These are phyloP conservation scores for Pristionchus pacificus DNA, from an alignment of 1,140 invertebrate species.

Conservation along the genomic window DNA sequence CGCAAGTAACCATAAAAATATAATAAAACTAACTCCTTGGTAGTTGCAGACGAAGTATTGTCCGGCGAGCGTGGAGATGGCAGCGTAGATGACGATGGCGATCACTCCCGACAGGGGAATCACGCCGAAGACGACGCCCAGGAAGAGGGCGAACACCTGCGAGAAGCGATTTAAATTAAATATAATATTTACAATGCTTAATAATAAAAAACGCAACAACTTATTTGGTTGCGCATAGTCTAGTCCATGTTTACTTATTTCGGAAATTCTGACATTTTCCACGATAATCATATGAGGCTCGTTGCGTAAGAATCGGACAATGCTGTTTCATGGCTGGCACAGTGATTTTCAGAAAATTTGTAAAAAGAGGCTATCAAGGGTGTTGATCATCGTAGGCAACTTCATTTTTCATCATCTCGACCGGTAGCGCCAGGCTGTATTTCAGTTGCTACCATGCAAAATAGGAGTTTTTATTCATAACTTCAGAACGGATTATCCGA, in stretches of 20 bases:
- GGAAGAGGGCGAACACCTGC: background rate
- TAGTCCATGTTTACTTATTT: background rate
- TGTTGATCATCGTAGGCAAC: too few relatives aligned
- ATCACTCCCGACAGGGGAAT: background rate
- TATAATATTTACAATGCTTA: background rate
- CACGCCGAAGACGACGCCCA: background rate
- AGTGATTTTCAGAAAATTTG: too few relatives aligned
- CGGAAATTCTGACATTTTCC: background rate
- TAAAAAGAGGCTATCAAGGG: too few relatives aligned
- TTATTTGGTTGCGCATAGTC: too few relatives aligned
- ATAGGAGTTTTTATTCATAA: too few relatives aligned
- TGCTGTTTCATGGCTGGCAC: background rate
- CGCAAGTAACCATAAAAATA: too few relatives aligned
- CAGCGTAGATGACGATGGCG: background rate
- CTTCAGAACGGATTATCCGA: too few relatives aligned
- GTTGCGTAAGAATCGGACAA: background rate
- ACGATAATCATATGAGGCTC: background rate
- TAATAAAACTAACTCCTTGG: background rate
- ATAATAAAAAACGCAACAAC: too few relatives aligned
- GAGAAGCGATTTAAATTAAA: background rate
- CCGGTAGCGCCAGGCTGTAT: too few relatives aligned
- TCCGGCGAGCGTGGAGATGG: background rate
- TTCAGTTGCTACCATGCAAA: too few relatives aligned
- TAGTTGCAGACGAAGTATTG: background rate
- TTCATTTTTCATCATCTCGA: too few relatives aligned